Base-by-base conservation (phyloP, 2,113 vertebrate species). In the Macheiramphus alcinus region DNA sequence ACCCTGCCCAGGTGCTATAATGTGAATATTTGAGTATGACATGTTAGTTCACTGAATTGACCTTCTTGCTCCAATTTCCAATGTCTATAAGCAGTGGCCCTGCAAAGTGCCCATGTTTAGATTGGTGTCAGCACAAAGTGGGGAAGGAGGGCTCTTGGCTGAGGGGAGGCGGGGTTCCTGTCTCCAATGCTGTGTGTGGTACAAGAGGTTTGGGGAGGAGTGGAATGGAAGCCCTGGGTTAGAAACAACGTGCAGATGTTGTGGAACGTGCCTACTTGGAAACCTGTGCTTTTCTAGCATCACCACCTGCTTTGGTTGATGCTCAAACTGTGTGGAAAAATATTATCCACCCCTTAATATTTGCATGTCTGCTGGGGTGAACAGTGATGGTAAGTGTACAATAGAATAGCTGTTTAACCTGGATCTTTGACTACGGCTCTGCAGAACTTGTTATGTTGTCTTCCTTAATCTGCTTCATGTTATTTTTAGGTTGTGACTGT, bases 401-500 rank as follows among this genome's bases (percentile, higher is more conserved):
- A n/a, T 76, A 76, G 38, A 73, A 50, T 36, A 72, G 71, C 20
- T 88, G 3, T 86, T 89, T 73, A 80, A 66, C 32, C 55, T 45
- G 45, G 13, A 52, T 83, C 59, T 71, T 79, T 93, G 63, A n/a
- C 67, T 67, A 29, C 38, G 32, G 34, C 42, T 93, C 63, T 72
- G 82, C 67, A 89, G 56, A 95, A 65, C 48, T 67, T 73, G 18
- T 43, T 72, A 17, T 52, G 50, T 80, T 94, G 67, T 94, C 83
- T 80, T 84, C 42, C 68, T 86, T 91, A 58, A 90, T 90, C 91
- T 88, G n/a, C 34, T 91, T 93, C 72, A 72, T 29, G 8, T 91
- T 94, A 91, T 74, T 95, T 93, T 92, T 96, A 93, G 88, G 25
- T 84, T 95, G 70, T 86, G 88, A 86, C 70, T 94, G 72, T 56